Evolutionary conservation across 2,113 vertebrate species (phyloP).

Genomic region (Sorex araneus): DNA sequence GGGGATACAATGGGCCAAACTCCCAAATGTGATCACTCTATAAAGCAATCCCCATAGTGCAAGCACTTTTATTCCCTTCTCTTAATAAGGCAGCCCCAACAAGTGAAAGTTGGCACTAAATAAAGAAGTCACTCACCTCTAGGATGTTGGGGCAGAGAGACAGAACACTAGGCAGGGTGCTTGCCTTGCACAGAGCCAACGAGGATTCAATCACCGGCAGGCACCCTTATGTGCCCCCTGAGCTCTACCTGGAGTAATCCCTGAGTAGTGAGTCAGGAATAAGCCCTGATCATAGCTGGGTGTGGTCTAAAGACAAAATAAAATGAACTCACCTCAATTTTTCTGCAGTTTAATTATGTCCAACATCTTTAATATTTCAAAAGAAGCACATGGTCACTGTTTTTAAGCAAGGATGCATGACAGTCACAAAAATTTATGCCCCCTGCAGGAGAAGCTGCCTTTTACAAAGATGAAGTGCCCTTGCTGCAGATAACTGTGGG

Average conservation of each 20-base stretch:
- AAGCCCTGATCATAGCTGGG: no score
- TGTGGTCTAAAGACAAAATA: no score
- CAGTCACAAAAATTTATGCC: conserved; percentile 28
- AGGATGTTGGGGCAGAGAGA: no score
- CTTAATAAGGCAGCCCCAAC: not conserved
- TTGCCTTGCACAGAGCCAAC: no score
- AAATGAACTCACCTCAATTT: conserved; percentile 11
- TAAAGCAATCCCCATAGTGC: accelerated
- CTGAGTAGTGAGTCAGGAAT: no score
- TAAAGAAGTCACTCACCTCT: not conserved
- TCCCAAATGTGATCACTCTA: not conserved
- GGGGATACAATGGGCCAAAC: accelerated
- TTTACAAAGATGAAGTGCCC: not conserved
- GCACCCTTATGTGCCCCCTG: no score
- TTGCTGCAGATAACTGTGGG: accelerated
- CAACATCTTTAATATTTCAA: conserved; percentile 39
- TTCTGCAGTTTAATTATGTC: not conserved
- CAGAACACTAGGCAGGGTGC: no score
- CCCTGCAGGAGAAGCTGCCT: not conserved
- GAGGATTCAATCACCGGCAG: no score
- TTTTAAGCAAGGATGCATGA: not conserved
- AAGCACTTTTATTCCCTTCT: not conserved
- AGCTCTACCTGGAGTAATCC: no score
- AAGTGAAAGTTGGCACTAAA: not conserved
- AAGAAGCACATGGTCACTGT: conserved; percentile 3